Evolutionary conservation across 1,140 invertebrate genomes (phyloP).

Genomic region (Scaptomyza montana): DNA sequence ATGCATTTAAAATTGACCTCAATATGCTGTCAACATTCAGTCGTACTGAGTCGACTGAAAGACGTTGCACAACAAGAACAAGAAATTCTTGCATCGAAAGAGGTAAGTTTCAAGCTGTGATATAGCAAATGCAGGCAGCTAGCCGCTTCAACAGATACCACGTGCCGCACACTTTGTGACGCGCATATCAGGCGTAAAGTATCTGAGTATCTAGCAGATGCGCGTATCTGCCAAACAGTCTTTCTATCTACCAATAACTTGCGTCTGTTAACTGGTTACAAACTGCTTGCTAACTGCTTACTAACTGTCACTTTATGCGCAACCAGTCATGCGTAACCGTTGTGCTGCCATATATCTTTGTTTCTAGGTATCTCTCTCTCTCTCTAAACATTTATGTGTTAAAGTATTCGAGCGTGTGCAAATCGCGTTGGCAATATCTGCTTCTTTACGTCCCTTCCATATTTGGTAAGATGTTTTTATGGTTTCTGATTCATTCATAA

Average conservation of each 20-base stretch:
- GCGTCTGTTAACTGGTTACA: conserved; percentile 18
- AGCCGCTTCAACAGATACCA: no score
- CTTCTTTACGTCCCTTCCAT: conserved; percentile 3
- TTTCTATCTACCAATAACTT: conserved; percentile 16
- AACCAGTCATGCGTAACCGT: conserved; percentile 39
- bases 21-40: background rate
- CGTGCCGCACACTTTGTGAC: no score
- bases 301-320: conserved; percentile 65
- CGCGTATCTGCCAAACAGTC: conserved; percentile 50
- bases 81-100: background rate
- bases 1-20: background rate
- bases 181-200: no score
- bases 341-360: background rate
- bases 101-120: conserved; percentile 46
- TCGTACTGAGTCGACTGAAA: no score
- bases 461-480: conserved; percentile 57
- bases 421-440: conserved; percentile 8
- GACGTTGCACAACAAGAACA: no score
- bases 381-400: conserved; percentile 14
- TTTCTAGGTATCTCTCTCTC: conserved; percentile 9
- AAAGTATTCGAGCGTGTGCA: conserved; percentile 31
- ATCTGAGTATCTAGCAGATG: no score
- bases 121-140: no score
- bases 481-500: conserved; percentile 62
- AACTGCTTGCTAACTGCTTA: conserved; percentile 46